Evolutionary conservation across 2,113 vertebrate genomes (phyloP).

Genomic region (Lepus americanus): DNA sequence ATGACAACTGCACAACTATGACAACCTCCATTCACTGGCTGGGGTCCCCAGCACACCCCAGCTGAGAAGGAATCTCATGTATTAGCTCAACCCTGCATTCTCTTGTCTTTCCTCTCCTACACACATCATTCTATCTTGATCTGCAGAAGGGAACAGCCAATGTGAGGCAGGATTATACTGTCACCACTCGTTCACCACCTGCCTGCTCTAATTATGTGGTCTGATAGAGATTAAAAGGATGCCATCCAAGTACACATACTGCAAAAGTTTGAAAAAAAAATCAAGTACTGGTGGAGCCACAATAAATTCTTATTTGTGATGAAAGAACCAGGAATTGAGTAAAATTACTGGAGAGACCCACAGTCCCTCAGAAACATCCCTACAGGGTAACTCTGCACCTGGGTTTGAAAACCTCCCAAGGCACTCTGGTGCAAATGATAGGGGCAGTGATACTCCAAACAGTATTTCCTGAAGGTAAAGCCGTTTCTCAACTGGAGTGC

Average conservation of each 20-base stretch:
- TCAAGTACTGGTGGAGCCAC: neutral
- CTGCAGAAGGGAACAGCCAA: constrained; percentile 45
- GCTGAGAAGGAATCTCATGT: neutral
- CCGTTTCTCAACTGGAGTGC: neutral
- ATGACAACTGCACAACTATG: neutral
- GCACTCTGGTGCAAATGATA: neutral
- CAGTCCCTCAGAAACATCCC: neutral
- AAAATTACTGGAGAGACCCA: neutral
- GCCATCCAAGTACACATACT: constrained; percentile 37
- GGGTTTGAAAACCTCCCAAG: neutral
- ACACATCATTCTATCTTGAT: constrained; percentile 58
- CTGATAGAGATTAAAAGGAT: constrained; percentile 61
- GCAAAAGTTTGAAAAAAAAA: neutral
- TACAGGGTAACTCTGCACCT: neutral
- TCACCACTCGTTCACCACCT: constrained; percentile 56
- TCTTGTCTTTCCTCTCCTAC: neutral
- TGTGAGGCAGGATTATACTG: constrained; percentile 56
- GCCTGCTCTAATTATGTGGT: constrained; percentile 71
- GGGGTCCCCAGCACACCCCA: neutral
- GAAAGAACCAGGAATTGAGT: neutral
- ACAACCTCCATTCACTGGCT: constrained; percentile 39
- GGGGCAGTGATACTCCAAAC: neutral
- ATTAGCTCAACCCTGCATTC: neutral
- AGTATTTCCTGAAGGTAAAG: neutral
- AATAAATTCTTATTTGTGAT: neutral